Evolutionary conservation across 2,888 invertebrate species (phyloP).

Genomic region (Drosophila colorata): DNA sequence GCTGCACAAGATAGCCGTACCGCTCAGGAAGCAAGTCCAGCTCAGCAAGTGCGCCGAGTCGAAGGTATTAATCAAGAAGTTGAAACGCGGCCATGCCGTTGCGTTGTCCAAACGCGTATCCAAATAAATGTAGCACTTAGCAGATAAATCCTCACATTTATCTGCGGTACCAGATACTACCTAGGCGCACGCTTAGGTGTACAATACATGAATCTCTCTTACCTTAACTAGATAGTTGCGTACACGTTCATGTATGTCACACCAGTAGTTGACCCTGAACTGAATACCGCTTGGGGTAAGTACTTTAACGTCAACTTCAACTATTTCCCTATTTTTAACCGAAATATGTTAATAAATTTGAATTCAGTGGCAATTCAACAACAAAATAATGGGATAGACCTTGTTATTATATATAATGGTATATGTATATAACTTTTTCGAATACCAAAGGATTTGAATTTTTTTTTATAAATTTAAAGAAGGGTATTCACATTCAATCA

Average conservation of each 20-base stretch:
- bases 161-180: background rate
- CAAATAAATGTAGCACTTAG: slow-evolving; percentile 18
- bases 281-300: slow-evolving; percentile 15
- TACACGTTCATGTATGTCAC: background rate
- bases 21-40: background rate
- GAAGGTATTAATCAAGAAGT: slow-evolving; percentile 14
- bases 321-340: background rate
- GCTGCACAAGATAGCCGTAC: background rate
- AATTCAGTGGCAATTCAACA: slow-evolving; percentile 17
- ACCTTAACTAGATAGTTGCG: background rate
- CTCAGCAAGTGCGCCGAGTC: background rate
- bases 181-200: background rate
- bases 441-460: too few relatives aligned
- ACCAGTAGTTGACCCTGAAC: background rate
- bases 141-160: slow-evolving; percentile 9
- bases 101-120: slow-evolving; percentile 6
- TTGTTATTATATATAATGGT: too few relatives aligned
- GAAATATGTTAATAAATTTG: slow-evolving; percentile 11
- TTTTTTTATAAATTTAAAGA: too few relatives aligned
- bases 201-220: background rate
- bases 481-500: too few relatives aligned
- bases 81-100: slow-evolving; percentile 6
- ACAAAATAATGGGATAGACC: too few relatives aligned
- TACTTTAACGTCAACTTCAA: background rate
- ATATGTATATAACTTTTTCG: too few relatives aligned